Evolutionary conservation across 2,888 invertebrate species (phyloP).

Genomic region (Chorisops tibialis): DNA sequence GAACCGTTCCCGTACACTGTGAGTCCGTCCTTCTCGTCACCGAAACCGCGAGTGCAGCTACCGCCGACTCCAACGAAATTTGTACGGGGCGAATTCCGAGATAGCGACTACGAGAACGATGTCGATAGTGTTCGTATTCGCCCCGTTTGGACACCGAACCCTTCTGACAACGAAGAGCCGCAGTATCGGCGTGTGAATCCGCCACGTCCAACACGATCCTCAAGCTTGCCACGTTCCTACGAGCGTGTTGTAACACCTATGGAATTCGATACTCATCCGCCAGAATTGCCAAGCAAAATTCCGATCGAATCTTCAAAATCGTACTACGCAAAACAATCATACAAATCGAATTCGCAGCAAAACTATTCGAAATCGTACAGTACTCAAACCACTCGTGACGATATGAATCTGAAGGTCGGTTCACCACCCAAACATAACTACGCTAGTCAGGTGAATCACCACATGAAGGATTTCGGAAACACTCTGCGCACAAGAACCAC

Average conservation of each 20-base stretch:
- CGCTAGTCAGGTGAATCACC: constrained; percentile 52
- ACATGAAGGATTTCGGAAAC: constrained; percentile 64
- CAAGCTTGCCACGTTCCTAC: constrained; percentile 55
- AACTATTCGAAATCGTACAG: constrained; percentile 35
- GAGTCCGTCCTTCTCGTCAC: constrained; percentile 49
- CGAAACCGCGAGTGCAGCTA: constrained; percentile 49
- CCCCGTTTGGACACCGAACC: constrained; percentile 63
- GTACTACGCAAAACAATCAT: constrained; percentile 17
- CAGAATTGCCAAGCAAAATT: constrained; percentile 52
- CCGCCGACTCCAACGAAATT: constrained; percentile 64
- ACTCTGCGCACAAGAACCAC: constrained; percentile 67
- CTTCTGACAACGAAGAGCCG: constrained; percentile 58
- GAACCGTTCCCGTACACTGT: constrained; percentile 55
- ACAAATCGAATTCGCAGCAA: constrained; percentile 44
- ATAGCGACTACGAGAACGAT: constrained; percentile 70
- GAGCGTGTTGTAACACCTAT: constrained; percentile 59
- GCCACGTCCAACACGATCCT: constrained; percentile 54
- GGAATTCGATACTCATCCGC: constrained; percentile 59
- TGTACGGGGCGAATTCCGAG: constrained; percentile 61
- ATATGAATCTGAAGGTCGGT: constrained; percentile 55
- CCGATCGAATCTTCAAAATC: constrained; percentile 40
- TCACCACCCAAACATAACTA: constrained; percentile 60
- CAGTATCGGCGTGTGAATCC: constrained; percentile 62
- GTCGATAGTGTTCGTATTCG: constrained; percentile 60
- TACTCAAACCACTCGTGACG: constrained; percentile 40